phyloP scores from a whole-genome alignment of 2,797 vertebrate species.

The Sebastes cheni region DNA sequence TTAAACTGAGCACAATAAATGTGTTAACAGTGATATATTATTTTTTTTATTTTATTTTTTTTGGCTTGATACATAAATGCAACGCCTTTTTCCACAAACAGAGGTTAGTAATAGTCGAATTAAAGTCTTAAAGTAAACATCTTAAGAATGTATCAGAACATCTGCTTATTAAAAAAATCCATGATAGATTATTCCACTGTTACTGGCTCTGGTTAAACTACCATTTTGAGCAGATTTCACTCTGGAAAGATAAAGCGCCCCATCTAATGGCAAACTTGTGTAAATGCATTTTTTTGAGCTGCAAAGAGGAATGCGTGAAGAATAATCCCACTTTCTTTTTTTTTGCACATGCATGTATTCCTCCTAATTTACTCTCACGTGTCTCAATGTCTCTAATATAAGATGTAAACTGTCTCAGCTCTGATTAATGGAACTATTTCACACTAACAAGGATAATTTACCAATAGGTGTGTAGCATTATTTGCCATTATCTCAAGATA shows the following conservation, averaged over 20 bases:
- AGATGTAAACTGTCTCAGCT: background rate
- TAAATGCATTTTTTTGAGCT: slow-evolving; percentile 20
- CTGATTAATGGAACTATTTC: background rate
- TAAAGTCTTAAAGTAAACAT: background rate
- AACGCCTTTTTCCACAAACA: background rate
- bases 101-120: background rate
- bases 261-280: slow-evolving; percentile 52
- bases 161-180: background rate
- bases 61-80: background rate
- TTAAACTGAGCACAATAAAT: background rate
- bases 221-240: background rate
- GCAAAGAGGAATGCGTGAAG: background rate
- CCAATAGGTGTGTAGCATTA: background rate
- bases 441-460: background rate
- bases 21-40: background rate
- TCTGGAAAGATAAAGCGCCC: background rate
- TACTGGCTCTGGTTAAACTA: background rate
- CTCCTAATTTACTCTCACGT: background rate
- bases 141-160: background rate
- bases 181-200: background rate
- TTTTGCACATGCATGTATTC: background rate
- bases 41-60: background rate
- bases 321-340: background rate
- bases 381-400: background rate
- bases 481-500: background rate